Conservation (phyloP, 2,797 vertebrate species). For the Enteromius trimaculatus region DNA sequence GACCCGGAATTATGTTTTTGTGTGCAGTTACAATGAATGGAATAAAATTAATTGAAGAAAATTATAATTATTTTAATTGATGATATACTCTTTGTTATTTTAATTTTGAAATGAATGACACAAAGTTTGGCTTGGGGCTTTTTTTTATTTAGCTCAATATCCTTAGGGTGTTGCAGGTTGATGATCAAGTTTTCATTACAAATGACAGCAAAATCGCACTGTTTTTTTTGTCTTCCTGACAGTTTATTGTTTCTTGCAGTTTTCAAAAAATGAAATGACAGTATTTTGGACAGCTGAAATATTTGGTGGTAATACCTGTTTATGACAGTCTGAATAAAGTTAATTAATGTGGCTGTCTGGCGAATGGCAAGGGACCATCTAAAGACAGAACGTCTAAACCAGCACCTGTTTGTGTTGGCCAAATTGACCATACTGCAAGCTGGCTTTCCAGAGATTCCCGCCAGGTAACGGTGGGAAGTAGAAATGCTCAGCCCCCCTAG, state of each 20-base stretch:
- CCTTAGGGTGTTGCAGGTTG: background rate
- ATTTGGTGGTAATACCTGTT: slow-evolving; percentile 64
- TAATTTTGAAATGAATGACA: background rate
- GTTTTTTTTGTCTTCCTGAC: background rate
- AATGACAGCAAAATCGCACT: background rate
- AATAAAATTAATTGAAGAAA: no score
- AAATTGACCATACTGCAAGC: slow-evolving; percentile 18
- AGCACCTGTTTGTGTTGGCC: slow-evolving; percentile 66
- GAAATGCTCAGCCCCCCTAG: slow-evolving; percentile 52
- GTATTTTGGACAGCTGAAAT: slow-evolving; percentile 35
- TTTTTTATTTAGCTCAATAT: background rate
- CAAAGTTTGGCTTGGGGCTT: background rate
- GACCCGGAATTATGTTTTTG: background rate
- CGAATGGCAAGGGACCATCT: slow-evolving; percentile 56
- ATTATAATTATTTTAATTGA: background rate
- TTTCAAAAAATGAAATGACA: background rate
- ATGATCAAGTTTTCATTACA: background rate
- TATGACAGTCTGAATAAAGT: slow-evolving; percentile 70
- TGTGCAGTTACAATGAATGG: background rate
- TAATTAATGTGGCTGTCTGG: slow-evolving; percentile 70
- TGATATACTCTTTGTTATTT: background rate
- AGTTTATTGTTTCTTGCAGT: background rate
- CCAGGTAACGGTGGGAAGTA: slow-evolving; percentile 64
- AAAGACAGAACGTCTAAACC: slow-evolving; percentile 45
- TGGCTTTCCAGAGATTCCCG: slow-evolving; percentile 53